Conservation (phyloP, 2,797 vertebrate genomes). For the Pseudochromis fuscus region DNA sequence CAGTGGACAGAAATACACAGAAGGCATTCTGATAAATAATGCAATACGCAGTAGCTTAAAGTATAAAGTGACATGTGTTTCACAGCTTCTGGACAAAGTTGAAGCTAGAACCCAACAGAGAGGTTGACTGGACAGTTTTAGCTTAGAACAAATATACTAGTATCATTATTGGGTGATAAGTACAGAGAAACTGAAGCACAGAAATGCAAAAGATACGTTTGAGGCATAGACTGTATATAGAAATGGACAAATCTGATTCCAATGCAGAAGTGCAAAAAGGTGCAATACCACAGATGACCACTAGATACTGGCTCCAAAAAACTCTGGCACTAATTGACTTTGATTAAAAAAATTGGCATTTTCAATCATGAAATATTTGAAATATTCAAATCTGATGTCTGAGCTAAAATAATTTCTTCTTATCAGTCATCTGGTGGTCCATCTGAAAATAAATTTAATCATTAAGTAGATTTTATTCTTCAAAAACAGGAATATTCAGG, state of each 20-base stretch:
- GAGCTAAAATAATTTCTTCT: no score
- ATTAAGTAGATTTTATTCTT: no score
- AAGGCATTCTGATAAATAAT: slow-evolving; percentile 42
- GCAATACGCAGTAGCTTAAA: slow-evolving; percentile 24
- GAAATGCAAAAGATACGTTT: not conserved
- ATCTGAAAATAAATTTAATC: no score
- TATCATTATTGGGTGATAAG: slow-evolving; percentile 5
- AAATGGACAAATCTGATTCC: not conserved
- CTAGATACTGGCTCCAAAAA: no score
- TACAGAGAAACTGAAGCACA: not conserved
- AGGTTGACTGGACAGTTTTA: not conserved
- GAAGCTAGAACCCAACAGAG: slow-evolving; percentile 6
- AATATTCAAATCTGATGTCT: no score
- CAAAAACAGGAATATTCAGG: no score
- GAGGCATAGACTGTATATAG: not conserved
- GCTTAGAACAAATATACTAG: not conserved
- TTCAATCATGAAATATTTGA: no score
- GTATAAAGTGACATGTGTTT: slow-evolving; percentile 65
- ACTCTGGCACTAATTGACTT: no score
- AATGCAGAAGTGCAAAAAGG: no score
- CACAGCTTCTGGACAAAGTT: slow-evolving; percentile 60
- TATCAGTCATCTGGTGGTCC: no score
- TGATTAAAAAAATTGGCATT: no score
- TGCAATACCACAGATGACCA: no score
- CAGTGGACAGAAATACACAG: slow-evolving; percentile 12